phyloP scores from a whole-genome alignment of 2,113 vertebrate species.

The Nyctibius bracteatus region DNA sequence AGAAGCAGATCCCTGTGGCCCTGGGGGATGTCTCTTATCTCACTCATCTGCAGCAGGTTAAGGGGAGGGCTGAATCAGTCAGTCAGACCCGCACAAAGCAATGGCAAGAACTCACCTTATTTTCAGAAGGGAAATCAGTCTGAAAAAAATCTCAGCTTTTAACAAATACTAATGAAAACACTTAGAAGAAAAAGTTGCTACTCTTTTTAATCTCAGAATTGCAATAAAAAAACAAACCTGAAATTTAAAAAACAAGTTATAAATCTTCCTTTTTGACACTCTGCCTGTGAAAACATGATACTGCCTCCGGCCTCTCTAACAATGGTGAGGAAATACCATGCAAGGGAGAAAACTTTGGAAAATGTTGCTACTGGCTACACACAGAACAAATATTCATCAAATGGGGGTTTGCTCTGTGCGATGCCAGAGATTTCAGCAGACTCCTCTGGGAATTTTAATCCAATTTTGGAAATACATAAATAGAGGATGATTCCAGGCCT shows the following conservation, averaged over 20 bases:
- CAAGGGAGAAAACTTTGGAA: background rate
- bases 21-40: background rate
- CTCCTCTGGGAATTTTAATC: background rate
- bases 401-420: background rate
- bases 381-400: background rate
- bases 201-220: background rate
- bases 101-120: background rate
- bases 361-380: background rate
- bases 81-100: background rate
- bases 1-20: background rate
- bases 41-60: background rate
- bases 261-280: background rate
- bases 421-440: background rate
- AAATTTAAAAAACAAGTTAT: background rate
- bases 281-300: background rate
- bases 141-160: background rate
- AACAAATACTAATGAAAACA: background rate
- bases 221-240: background rate
- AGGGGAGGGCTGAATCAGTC: background rate
- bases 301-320: background rate
- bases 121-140: background rate
- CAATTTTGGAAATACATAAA: background rate
- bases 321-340: background rate
- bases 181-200: background rate
- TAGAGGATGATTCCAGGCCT: background rate